Percentiles rank a stretch among this genome's conserved stretches.
Conservation (phyloP, 2,888 invertebrate genomes). For the Orchesellides sinensis region DNA sequence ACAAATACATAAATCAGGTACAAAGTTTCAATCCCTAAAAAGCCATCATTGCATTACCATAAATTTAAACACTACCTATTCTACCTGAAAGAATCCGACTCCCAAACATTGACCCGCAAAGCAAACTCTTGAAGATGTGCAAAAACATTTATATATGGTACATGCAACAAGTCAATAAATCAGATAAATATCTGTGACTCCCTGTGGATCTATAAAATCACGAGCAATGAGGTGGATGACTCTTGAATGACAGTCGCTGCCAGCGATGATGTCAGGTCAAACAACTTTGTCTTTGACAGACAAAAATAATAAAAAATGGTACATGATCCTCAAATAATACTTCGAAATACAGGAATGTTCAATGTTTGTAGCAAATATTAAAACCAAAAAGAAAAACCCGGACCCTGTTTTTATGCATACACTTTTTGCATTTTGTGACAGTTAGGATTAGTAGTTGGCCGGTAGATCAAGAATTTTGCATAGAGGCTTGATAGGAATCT, state of each 20-base stretch:
- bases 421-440: slow-evolving; percentile 20
- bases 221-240: slow-evolving; percentile 11
- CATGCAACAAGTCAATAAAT: slow-evolving; percentile 20
- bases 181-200: slow-evolving; percentile 38
- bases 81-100: not conserved
- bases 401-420: slow-evolving; percentile 16
- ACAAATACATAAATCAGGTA: no score
- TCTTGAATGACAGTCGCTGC: no score
- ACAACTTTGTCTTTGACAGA: slow-evolving; percentile 25
- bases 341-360: not conserved
- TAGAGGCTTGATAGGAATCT: not conserved
- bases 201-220: slow-evolving; percentile 6
- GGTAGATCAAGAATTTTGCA: slow-evolving; percentile 12
- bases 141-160: not conserved
- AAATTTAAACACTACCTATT: not conserved
- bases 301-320: no score
- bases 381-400: slow-evolving; percentile 3
- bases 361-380: not conserved
- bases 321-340: no score
- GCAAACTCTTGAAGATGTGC: not conserved
- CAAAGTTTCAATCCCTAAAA: not conserved
- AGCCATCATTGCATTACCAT: not conserved
- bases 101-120: slow-evolving; percentile 5
- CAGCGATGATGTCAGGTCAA: slow-evolving; percentile 17
- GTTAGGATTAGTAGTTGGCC: slow-evolving; percentile 29